These are phyloP conservation scores for Charina bottae DNA, from an alignment of 2,113 vertebrate genomes.

Conservation along the genomic window DNA sequence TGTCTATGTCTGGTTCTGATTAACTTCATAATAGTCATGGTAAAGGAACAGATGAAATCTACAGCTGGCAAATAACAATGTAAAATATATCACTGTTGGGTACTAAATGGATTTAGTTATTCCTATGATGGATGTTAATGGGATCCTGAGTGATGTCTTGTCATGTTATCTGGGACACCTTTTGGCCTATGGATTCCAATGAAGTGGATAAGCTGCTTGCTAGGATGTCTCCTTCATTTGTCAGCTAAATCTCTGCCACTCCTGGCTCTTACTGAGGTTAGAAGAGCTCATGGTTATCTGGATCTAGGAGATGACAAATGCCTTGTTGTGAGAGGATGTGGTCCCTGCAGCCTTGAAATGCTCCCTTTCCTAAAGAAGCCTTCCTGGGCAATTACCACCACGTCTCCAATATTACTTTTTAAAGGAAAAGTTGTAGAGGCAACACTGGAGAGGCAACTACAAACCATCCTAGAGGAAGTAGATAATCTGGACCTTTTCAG, in stretches of 20 bases:
- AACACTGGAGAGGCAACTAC: neutral
- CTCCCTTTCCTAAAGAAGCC: neutral
- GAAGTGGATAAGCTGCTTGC: neutral
- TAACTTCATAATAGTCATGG: slow-evolving; percentile 7
- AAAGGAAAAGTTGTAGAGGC: neutral
- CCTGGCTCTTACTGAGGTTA: neutral
- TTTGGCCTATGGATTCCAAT: neutral
- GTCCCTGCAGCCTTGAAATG: neutral
- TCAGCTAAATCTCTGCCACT: neutral
- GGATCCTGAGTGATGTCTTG: neutral
- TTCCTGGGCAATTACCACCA: neutral
- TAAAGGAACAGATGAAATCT: slow-evolving; percentile 2
- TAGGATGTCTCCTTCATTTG: neutral
- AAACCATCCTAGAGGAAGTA: neutral
- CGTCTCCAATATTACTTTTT: neutral
- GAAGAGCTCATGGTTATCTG: neutral
- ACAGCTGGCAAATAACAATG: neutral
- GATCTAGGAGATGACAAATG: neutral
- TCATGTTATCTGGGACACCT: neutral
- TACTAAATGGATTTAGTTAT: neutral
- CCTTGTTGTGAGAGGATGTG: neutral
- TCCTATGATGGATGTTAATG: neutral
- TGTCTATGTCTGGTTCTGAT: slow-evolving; percentile 8
- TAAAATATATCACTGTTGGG: neutral
- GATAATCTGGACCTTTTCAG: neutral